Conservation (phyloP, 2,888 invertebrate genomes). For the Sipha maydis region DNA sequence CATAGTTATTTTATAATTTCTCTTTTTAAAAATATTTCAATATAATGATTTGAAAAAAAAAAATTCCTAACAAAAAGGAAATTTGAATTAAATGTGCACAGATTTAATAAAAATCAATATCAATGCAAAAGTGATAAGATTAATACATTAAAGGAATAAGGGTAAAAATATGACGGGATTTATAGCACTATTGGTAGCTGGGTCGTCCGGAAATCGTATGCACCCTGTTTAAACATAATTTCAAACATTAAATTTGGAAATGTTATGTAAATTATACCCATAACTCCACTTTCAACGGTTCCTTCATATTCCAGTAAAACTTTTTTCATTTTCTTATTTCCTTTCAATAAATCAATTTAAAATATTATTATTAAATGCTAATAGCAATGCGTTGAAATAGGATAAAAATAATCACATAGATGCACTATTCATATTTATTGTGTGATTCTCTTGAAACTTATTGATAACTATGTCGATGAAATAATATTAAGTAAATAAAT, state of each 20-base stretch:
- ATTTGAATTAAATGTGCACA: too few relatives aligned
- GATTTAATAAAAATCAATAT: background rate
- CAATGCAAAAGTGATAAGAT: background rate
- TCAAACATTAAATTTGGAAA: constrained; percentile 28
- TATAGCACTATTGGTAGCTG: background rate
- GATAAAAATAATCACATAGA: background rate
- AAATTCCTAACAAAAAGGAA: too few relatives aligned
- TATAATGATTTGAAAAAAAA: too few relatives aligned
- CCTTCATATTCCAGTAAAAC: constrained; percentile 14
- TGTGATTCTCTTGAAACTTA: too few relatives aligned
- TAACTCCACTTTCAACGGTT: constrained; percentile 16
- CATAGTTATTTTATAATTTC: too few relatives aligned
- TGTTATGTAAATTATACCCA: constrained; percentile 24
- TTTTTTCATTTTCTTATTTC: constrained; percentile 40
- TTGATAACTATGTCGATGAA: too few relatives aligned
- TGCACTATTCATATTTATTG: background rate
- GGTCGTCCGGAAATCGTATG: constrained; percentile 1
- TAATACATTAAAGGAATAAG: background rate
- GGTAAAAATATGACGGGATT: background rate
- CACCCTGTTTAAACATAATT: background rate
- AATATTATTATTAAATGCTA: constrained; percentile 7
- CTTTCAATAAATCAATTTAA: constrained; percentile 23
- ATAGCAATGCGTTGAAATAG: background rate
- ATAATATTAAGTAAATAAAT: too few relatives aligned
- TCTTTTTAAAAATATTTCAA: too few relatives aligned